Percentiles rank a stretch among this genome's conserved stretches.
Conservation (phyloP, 2,113 vertebrate species). For the Circaetus gallicus region DNA sequence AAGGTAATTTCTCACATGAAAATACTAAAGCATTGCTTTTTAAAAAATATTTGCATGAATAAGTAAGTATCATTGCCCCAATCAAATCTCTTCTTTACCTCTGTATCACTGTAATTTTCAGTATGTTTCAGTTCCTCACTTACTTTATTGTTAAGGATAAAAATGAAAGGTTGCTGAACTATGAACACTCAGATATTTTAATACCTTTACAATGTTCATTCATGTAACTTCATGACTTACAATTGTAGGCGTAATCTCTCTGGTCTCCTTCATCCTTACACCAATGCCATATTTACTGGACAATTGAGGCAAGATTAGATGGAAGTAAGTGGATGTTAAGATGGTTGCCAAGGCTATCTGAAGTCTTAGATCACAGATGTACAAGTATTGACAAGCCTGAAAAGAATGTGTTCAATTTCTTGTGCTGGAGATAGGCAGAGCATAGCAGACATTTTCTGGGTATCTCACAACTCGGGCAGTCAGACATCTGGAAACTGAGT, state of each 20-base stretch:
- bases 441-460: neutral
- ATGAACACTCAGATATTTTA: neutral
- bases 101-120: neutral
- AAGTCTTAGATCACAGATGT: neutral
- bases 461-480: neutral
- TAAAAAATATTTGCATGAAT: neutral
- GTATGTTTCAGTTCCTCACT: neutral
- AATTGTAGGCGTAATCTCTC: neutral
- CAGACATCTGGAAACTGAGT: neutral
- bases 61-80: neutral
- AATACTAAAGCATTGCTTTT: neutral
- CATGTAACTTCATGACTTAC: neutral
- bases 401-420: neutral
- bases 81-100: neutral
- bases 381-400: neutral
- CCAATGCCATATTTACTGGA: neutral
- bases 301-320: neutral
- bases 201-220: neutral
- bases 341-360: neutral
- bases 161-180: neutral
- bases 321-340: neutral
- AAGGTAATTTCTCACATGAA: slow-evolving; percentile 76
- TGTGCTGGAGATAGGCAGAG: neutral
- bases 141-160: neutral
- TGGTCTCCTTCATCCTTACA: neutral